Percentiles rank a stretch among this genome's conserved stretches.
phyloP scores from a whole-genome alignment of 2,113 vertebrate species.

The Falcunculus frontatus region DNA sequence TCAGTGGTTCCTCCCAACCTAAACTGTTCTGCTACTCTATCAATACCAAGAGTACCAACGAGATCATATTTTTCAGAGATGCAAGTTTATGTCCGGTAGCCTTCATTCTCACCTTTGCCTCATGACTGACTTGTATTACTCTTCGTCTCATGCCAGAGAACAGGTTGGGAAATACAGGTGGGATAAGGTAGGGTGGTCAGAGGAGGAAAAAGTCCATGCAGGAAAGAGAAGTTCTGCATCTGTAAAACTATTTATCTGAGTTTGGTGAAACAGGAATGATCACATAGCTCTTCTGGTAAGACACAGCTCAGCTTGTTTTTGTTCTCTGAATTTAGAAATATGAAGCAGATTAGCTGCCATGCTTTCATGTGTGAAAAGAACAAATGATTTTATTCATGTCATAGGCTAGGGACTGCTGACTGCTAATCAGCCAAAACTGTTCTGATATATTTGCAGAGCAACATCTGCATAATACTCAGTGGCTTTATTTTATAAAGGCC shows the following conservation, averaged over 20 bases:
- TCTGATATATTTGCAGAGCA: conserved; percentile 25
- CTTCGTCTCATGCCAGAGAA: not conserved
- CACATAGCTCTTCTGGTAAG: not conserved
- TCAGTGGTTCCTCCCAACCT: not conserved
- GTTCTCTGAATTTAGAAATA: conserved; percentile 11
- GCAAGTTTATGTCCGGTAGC: not conserved
- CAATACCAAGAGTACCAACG: not conserved
- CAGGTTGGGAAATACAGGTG: not conserved
- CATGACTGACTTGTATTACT: not conserved
- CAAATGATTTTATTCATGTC: conserved; percentile 38
- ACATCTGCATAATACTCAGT: conserved; percentile 43
- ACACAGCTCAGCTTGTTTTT: conserved; percentile 12
- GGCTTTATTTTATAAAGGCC: conserved; percentile 40
- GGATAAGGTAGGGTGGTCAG: not conserved
- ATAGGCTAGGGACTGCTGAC: conserved; percentile 29
- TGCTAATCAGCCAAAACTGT: conserved; percentile 38
- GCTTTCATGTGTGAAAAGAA: conserved; percentile 50
- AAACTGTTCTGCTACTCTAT: not conserved
- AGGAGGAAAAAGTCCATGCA: not conserved
- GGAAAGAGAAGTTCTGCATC: not conserved
- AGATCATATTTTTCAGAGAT: not conserved
- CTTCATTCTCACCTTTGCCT: not conserved
- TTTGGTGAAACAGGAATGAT: not conserved
- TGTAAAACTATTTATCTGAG: not conserved
- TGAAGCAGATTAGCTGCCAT: conserved; percentile 27